Conservation (phyloP, 2,888 invertebrate genomes). For the Drosophila tanythrix region DNA sequence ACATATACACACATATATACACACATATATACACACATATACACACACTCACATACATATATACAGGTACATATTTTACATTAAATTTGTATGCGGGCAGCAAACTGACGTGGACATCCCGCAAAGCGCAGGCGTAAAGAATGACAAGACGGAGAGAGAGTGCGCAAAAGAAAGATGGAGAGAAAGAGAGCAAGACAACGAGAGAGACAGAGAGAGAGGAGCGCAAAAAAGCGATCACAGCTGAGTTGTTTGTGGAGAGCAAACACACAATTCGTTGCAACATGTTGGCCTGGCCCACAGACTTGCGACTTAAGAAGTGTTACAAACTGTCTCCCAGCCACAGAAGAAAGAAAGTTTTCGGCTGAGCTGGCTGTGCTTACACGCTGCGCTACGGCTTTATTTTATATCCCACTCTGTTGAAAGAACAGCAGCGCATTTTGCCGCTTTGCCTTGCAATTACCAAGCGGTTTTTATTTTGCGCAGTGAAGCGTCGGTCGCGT, state of each 20-base stretch:
- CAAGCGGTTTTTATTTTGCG: slow-evolving; percentile 50
- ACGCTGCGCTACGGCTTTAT: slow-evolving; percentile 21
- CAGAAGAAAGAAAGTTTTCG: slow-evolving; percentile 85
- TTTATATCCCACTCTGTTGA: not conserved
- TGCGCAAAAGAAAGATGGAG: slow-evolving; percentile 4
- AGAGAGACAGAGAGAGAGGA: slow-evolving; percentile 3
- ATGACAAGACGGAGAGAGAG: slow-evolving; percentile 43
- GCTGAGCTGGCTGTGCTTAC: slow-evolving; percentile 77
- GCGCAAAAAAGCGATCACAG: slow-evolving; percentile 31
- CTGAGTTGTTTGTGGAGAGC: slow-evolving; percentile 21
- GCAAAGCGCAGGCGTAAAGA: slow-evolving; percentile 71
- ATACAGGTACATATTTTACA: slow-evolving; percentile 2
- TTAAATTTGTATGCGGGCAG: slow-evolving; percentile 46
- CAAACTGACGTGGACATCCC: slow-evolving; percentile 65
- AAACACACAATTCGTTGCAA: slow-evolving; percentile 26
- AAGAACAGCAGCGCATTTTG: slow-evolving; percentile 41
- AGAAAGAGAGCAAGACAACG: slow-evolving; percentile 12
- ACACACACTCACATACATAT: slow-evolving; percentile 5
- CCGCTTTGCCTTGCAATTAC: slow-evolving; percentile 44
- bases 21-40: not conserved
- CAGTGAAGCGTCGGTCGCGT: slow-evolving; percentile 67
- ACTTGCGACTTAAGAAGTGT: slow-evolving; percentile 82
- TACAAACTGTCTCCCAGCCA: slow-evolving; percentile 69
- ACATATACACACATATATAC: not conserved
- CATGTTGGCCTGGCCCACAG: slow-evolving; percentile 43